phyloP scores from a whole-genome alignment of 2,888 invertebrate genomes.

The Leptinotarsa tumamoca region DNA sequence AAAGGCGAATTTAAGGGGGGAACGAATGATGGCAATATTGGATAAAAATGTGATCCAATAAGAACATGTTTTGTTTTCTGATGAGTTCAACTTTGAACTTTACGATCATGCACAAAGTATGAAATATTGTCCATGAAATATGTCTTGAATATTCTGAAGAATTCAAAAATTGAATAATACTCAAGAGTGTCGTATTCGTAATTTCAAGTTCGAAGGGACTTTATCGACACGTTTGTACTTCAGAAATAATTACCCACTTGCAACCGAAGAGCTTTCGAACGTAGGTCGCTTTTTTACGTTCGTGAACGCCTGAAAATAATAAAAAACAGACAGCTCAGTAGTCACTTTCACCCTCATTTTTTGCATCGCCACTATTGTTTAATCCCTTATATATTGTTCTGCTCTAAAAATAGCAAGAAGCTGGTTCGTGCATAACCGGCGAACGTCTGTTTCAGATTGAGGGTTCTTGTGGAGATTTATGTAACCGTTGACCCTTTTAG shows the following conservation, averaged over 20 bases:
- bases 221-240: not conserved
- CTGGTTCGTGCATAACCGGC: not conserved
- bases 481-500: conserved; percentile 35
- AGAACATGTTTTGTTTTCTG: no score
- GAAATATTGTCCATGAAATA: no score
- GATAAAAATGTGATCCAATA: no score
- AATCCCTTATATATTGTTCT: not conserved
- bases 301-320: not conserved
- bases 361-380: not conserved
- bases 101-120: no score
- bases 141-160: no score
- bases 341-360: not conserved
- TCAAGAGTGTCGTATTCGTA: no score
- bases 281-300: not conserved
- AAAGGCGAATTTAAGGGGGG: no score
- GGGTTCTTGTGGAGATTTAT: conserved; percentile 35
- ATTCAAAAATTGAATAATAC: no score
- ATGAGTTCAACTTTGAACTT: no score
- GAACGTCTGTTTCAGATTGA: conserved; percentile 37
- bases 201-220: not conserved
- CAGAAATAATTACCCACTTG: not conserved
- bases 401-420: conserved; percentile 10
- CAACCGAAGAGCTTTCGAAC: not conserved
- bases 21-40: no score
- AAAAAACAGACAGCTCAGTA: conserved; percentile 10